A percentile compares a stretch with the other conserved stretches of the same genome.
Evolutionary conservation across 2,113 vertebrate genomes (phyloP).

Genomic region (Sciurus niger): DNA sequence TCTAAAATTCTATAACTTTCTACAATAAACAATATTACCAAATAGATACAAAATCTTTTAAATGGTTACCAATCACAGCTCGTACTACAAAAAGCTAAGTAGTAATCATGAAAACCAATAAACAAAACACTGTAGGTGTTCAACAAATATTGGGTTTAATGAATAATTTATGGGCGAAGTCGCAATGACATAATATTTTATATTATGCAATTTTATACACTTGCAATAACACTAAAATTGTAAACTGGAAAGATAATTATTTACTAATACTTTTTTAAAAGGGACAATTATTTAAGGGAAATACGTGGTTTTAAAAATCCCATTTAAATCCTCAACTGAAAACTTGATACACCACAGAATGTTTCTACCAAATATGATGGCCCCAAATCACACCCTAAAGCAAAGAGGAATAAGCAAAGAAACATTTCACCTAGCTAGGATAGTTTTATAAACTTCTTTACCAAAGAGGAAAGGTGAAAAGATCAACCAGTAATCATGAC

Average conservation of each 20-base stretch:
- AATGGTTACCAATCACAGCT: constrained; percentile 7
- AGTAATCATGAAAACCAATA: constrained; percentile 58
- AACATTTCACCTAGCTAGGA: background rate
- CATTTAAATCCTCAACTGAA: constrained; percentile 33
- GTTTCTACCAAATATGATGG: background rate
- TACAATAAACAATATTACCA: constrained; percentile 44
- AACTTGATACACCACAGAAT: background rate
- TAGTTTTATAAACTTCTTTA: constrained; percentile 7
- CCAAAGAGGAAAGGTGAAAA: background rate
- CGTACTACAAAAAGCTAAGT: background rate
- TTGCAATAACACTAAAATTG: constrained; percentile 52
- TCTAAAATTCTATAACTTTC: constrained; percentile 41
- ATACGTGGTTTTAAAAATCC: background rate
- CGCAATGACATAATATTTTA: background rate
- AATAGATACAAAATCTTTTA: constrained; percentile 12
- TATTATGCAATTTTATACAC: background rate
- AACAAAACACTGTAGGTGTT: constrained; percentile 38
- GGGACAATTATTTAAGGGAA: background rate
- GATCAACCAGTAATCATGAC: background rate
- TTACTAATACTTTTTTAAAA: background rate
- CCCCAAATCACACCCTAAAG: background rate
- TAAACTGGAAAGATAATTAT: background rate
- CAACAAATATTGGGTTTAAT: constrained; percentile 47
- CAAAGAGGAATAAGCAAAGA: background rate
- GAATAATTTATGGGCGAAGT: constrained; percentile 40